These are phyloP conservation scores for Linurgus olivaceus DNA, from an alignment of 2,797 vertebrate species.

Conservation along the genomic window DNA sequence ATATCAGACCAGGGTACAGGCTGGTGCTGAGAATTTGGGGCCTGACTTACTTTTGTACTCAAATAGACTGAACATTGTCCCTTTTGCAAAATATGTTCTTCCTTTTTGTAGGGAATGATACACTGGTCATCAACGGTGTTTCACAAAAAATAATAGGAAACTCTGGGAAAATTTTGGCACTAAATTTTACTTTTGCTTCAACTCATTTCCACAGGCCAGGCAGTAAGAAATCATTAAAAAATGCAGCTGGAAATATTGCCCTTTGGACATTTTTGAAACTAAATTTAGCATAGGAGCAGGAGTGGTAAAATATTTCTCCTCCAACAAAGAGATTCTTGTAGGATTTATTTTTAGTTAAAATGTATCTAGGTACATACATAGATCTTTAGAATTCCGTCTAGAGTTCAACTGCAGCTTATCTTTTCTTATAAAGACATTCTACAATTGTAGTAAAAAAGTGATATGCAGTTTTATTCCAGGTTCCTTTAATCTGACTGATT, in stretches of 20 bases:
- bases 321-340: neutral
- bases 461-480: neutral
- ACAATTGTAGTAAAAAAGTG: neutral
- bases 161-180: neutral
- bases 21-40: neutral
- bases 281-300: neutral
- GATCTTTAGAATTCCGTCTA: neutral
- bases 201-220: neutral
- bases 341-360: neutral
- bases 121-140: accelerated
- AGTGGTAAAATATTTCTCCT: neutral
- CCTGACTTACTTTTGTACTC: neutral
- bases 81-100: neutral
- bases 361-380: neutral
- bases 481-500: neutral
- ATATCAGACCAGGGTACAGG: neutral
- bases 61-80: neutral
- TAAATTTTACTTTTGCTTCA: neutral
- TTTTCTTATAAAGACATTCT: neutral
- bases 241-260: neutral
- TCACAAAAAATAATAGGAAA: neutral
- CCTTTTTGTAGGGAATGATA: neutral
- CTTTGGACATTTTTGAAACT: neutral
- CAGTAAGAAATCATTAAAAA: neutral
- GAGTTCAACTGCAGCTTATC: neutral